These are phyloP conservation scores for Hydroisotoma schaefferi DNA, from an alignment of 2,888 invertebrate genomes.

Conservation along the genomic window DNA sequence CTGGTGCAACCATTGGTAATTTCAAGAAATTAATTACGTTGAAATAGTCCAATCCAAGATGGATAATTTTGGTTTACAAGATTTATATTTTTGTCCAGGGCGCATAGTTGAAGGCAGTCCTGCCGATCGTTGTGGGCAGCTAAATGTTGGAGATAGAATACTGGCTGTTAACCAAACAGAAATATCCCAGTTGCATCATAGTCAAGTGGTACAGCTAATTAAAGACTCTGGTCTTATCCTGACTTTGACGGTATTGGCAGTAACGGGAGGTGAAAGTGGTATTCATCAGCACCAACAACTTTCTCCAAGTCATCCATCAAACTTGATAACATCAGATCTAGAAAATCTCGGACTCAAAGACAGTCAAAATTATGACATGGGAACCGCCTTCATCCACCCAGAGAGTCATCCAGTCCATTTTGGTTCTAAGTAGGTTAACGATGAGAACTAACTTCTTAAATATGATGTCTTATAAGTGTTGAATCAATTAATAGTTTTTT, in stretches of 20 bases:
- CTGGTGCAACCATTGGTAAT: slow-evolving; percentile 80
- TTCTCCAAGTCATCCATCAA: slow-evolving; percentile 23
- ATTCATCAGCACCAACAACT: slow-evolving; percentile 17
- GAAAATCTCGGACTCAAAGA: slow-evolving; percentile 44
- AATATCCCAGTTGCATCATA: slow-evolving; percentile 87
- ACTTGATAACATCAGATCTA: slow-evolving; percentile 36
- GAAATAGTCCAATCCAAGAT: not conserved
- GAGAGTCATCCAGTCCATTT: slow-evolving; percentile 47
- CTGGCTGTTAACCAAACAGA: slow-evolving; percentile 90
- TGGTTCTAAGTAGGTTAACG: slow-evolving; percentile 41
- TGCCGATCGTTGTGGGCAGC: slow-evolving; percentile 84
- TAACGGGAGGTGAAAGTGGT: slow-evolving; percentile 19
- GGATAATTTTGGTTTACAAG: not conserved
- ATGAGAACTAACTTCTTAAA: not conserved
- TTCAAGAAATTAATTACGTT: slow-evolving; percentile 14
- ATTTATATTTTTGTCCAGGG: slow-evolving; percentile 60
- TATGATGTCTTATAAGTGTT: not conserved
- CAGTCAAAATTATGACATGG: slow-evolving; percentile 40
- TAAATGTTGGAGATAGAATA: slow-evolving; percentile 92
- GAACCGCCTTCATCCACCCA: slow-evolving; percentile 48
- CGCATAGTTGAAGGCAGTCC: slow-evolving; percentile 93
- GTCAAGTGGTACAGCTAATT: slow-evolving; percentile 94
- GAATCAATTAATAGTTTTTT: not conserved
- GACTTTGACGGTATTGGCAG: slow-evolving; percentile 54
- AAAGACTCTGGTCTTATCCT: slow-evolving; percentile 93